Conservation (phyloP, 2,113 vertebrate genomes). For the Microcebus griseorufus region DNA sequence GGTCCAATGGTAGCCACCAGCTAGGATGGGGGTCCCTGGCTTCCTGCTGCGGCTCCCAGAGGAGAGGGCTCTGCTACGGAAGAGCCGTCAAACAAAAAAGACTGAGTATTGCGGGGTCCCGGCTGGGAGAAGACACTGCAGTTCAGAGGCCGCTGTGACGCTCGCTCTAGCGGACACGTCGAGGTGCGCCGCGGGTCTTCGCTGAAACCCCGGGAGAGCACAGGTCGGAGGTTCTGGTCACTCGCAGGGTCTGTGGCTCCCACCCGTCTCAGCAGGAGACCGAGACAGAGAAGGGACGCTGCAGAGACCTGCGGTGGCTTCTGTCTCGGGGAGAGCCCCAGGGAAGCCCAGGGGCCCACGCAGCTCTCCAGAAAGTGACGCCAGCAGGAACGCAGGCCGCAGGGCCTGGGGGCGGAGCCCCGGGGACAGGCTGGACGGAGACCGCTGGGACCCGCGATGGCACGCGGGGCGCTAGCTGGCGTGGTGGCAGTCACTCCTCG, state of each 20-base stretch:
- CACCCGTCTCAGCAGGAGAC: rapidly evolving
- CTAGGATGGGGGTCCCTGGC: not conserved
- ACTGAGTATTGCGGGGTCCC: too few relatives aligned
- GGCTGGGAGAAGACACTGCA: not conserved
- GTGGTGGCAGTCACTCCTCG: too few relatives aligned
- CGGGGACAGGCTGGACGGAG: not conserved
- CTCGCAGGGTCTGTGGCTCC: rapidly evolving
- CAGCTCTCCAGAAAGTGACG: rapidly evolving
- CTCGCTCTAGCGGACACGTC: not conserved
- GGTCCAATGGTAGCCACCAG: rapidly evolving
- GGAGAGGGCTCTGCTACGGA: not conserved
- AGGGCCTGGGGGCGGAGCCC: rapidly evolving
- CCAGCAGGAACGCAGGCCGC: not conserved
- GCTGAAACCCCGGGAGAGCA: not conserved
- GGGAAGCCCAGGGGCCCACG: not conserved
- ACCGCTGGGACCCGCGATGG: not conserved
- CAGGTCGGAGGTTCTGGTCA: not conserved
- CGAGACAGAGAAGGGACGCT: not conserved
- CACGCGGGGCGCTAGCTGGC: not conserved
- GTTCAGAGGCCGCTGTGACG: not conserved
- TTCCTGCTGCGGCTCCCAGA: not conserved
- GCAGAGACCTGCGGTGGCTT: too few relatives aligned
- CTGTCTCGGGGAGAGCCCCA: too few relatives aligned
- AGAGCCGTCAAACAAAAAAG: not conserved
- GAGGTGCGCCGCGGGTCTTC: not conserved